These are phyloP conservation scores for Anguilla anguilla DNA, from an alignment of 2,797 vertebrate genomes.

Conservation along the genomic window DNA sequence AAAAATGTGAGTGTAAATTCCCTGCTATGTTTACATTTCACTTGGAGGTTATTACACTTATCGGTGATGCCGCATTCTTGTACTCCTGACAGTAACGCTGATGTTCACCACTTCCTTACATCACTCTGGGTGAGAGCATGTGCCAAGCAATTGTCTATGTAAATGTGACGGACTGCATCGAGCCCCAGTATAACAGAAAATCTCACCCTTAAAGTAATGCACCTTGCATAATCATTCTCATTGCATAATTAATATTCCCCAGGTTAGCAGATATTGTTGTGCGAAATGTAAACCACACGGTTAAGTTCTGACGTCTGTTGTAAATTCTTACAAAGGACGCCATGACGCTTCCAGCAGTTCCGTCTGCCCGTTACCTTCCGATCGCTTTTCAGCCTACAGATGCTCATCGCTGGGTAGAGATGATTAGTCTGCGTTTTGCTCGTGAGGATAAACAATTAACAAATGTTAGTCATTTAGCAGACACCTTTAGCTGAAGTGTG, in stretches of 20 bases:
- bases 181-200: neutral
- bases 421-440: neutral
- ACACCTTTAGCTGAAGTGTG: neutral
- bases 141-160: neutral
- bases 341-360: neutral
- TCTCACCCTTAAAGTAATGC: too few relatives aligned
- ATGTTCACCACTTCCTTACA: neutral
- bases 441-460: neutral
- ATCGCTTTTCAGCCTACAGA: neutral
- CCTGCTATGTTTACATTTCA: neutral
- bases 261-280: neutral
- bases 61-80: neutral
- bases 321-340: neutral
- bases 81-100: neutral
- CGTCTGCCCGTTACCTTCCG: neutral
- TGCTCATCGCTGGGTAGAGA: neutral
- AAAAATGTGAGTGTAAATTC: neutral
- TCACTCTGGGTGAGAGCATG: neutral
- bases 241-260: neutral
- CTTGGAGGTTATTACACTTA: neutral
- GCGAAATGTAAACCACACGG: neutral
- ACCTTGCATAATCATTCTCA: too few relatives aligned
- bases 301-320: neutral
- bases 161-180: neutral
- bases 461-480: neutral